Evolutionary conservation across 2,113 vertebrate species (phyloP).

Genomic region (Formicarius rufipectus): DNA sequence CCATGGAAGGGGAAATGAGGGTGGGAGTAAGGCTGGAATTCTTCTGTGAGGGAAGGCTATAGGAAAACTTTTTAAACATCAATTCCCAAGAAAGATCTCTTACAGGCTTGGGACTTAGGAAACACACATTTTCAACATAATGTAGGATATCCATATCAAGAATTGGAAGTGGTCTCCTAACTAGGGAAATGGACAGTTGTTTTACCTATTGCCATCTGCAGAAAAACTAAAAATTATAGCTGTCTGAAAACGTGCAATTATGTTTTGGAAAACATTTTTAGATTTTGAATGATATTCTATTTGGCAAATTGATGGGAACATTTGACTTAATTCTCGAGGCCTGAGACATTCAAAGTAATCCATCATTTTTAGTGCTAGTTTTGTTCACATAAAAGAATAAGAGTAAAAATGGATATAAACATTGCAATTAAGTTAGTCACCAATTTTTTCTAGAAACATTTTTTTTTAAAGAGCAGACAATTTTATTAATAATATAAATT

Average conservation of each 20-base stretch:
- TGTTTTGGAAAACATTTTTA: not conserved
- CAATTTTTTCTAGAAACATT: not conserved
- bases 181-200: not conserved
- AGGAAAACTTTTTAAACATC: not conserved
- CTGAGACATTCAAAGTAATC: not conserved
- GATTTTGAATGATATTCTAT: rapidly evolving
- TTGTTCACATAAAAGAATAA: not conserved
- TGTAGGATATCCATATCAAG: rapidly evolving
- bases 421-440: not conserved
- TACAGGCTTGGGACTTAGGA: not conserved
- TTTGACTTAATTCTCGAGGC: not conserved
- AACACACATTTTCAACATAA: not conserved
- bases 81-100: not conserved
- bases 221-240: not conserved
- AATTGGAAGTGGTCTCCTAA: not conserved
- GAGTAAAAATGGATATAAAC: not conserved
- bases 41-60: not conserved
- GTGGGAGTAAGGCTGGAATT: not conserved
- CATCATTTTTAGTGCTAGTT: not conserved
- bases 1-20: rapidly evolving
- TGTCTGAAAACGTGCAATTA: not conserved
- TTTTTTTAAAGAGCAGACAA: not conserved
- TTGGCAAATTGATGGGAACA: not conserved
- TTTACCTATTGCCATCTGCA: not conserved
- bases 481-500: not conserved